phyloP scores from a whole-genome alignment of 1,140 invertebrate genomes.

The Eulimnadia texana region DNA sequence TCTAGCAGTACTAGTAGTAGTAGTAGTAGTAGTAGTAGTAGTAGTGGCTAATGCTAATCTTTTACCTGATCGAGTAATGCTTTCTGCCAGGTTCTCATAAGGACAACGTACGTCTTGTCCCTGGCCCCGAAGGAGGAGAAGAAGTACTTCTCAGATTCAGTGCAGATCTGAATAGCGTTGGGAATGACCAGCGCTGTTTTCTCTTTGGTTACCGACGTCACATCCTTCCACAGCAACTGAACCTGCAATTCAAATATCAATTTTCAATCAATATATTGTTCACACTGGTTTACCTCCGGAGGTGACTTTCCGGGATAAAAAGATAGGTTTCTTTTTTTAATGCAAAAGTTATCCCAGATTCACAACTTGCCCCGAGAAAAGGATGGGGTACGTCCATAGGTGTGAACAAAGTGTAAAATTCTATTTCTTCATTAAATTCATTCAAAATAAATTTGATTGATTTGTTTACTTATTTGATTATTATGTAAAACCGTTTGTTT shows the following conservation, averaged over 20 bases:
- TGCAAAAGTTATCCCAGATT: background rate
- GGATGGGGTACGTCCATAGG: no score
- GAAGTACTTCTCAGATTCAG: slow-evolving; percentile 73
- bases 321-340: background rate
- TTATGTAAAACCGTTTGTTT: no score
- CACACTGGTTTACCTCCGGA: background rate
- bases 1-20: no score
- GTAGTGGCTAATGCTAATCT: background rate
- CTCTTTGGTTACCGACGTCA: slow-evolving; percentile 82
- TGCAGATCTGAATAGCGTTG: slow-evolving; percentile 79
- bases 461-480: no score
- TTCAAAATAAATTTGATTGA: no score
- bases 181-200: slow-evolving; percentile 86
- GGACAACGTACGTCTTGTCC: slow-evolving; percentile 86
- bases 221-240: slow-evolving; percentile 68
- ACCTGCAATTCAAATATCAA: slow-evolving; percentile 30
- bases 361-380: no score
- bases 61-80: slow-evolving; percentile 71
- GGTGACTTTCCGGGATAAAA: background rate
- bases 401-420: no score
- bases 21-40: no score
- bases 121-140: slow-evolving; percentile 81
- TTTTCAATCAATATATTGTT: background rate
- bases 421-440: no score
- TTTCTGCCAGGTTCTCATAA: slow-evolving; percentile 92